Conservation (phyloP, 2,888 invertebrate species). For the Eupsilia transversa region DNA sequence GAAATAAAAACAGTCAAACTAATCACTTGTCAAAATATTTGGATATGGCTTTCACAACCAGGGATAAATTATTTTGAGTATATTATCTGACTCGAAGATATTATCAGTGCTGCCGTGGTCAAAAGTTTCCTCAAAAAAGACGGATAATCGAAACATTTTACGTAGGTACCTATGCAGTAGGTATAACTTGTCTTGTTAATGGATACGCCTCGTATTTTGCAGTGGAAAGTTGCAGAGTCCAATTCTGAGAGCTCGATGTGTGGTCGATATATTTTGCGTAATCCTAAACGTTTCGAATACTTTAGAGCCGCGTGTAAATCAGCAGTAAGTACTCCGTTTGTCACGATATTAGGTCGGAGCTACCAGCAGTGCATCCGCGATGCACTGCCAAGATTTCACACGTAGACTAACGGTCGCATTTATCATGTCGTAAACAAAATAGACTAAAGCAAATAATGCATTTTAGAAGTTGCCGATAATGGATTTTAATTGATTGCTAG, state of each 20-base stretch:
- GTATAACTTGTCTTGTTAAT: neutral
- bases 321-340: constrained; percentile 34
- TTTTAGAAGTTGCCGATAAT: neutral
- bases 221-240: constrained; percentile 1
- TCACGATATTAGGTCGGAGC: constrained; percentile 38
- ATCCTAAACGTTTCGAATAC: constrained; percentile 38
- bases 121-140: neutral
- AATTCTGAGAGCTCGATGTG: constrained; percentile 1
- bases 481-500: neutral
- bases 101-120: neutral
- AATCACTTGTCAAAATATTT: neutral
- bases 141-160: neutral
- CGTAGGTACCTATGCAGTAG: neutral
- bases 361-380: constrained; percentile 35
- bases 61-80: too few relatives aligned
- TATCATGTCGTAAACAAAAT: neutral
- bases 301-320: constrained; percentile 36
- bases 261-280: constrained; percentile 29
- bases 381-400: constrained; percentile 47
- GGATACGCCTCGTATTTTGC: neutral
- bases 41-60: neutral
- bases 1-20: neutral
- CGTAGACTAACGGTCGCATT: neutral
- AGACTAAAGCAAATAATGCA: neutral
- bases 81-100: neutral